Conservation (phyloP, 2,113 vertebrate genomes). For the Pelecanoides urinatrix region DNA sequence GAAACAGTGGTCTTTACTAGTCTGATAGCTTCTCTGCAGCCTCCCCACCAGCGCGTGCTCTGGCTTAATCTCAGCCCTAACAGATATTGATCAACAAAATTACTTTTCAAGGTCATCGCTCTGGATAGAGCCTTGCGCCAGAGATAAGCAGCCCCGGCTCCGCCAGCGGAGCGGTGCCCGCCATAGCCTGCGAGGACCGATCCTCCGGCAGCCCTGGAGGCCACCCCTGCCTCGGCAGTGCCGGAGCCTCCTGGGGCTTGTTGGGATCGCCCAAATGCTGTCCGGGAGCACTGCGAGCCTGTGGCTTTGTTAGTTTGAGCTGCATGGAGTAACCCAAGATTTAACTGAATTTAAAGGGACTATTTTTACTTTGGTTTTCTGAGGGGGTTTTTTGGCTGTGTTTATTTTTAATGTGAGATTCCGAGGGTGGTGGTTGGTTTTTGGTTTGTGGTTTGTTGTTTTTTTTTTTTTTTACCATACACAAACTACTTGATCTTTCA, state of each 20-base stretch:
- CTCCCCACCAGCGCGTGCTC: neutral
- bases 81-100: slow-evolving; percentile 69
- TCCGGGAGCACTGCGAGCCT: rapidly evolving
- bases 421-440: neutral
- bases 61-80: slow-evolving; percentile 13
- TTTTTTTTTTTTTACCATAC: neutral
- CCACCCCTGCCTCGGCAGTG: neutral
- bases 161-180: rapidly evolving
- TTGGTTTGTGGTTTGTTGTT: no score
- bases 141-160: slow-evolving; percentile 14
- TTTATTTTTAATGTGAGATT: neutral
- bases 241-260: neutral
- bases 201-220: rapidly evolving
- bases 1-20: neutral
- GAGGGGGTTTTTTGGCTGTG: neutral
- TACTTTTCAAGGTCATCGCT: slow-evolving; percentile 60
- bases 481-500: neutral
- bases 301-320: neutral
- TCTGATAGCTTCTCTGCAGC: neutral
- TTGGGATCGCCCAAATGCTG: rapidly evolving
- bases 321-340: neutral
- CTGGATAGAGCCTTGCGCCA: neutral
- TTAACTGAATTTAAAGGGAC: neutral
- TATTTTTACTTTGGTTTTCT: rapidly evolving
- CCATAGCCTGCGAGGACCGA: no score